Evolutionary conservation across 1,140 invertebrate genomes (phyloP).

Genomic region (Drosophila suzukii): DNA sequence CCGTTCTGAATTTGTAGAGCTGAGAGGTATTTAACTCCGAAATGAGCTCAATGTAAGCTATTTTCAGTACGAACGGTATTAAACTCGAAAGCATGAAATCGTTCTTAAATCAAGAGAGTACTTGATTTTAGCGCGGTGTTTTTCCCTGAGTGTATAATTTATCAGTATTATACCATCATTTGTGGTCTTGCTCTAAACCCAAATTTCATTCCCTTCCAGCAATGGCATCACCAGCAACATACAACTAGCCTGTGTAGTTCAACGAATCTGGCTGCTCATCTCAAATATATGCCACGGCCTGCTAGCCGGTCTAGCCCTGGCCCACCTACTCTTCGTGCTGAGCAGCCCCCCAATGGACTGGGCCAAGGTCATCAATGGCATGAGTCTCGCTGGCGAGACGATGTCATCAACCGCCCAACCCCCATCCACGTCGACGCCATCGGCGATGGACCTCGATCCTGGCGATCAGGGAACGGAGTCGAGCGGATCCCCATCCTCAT

Average conservation of each 20-base stretch:
- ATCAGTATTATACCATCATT: neutral
- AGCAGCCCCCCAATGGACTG: constrained; percentile 81
- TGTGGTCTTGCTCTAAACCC: neutral
- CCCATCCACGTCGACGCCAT: constrained; percentile 11
- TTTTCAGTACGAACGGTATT: too few relatives aligned
- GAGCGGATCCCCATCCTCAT: constrained; percentile 1
- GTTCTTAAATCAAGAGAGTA: too few relatives aligned
- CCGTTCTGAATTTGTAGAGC: too few relatives aligned
- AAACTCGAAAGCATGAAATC: too few relatives aligned
- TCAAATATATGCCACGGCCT: constrained; percentile 84
- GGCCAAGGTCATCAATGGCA: constrained; percentile 76
- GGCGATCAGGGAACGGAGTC: constrained; percentile 24
- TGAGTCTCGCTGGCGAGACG: constrained; percentile 80
- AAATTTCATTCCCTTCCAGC: constrained; percentile 29
- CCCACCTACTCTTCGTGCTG: constrained; percentile 81
- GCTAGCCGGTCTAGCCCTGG: constrained; percentile 83
- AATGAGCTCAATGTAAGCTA: too few relatives aligned
- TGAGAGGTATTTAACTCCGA: too few relatives aligned
- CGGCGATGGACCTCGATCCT: constrained; percentile 10
- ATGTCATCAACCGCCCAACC: constrained; percentile 24
- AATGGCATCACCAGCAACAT: constrained; percentile 75
- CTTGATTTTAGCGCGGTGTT: too few relatives aligned
- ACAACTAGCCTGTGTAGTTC: constrained; percentile 81
- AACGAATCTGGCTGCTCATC: constrained; percentile 84
- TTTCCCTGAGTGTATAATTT: too few relatives aligned